phyloP scores from a whole-genome alignment of 2,888 invertebrate species.

The Luperina nickerlii region DNA sequence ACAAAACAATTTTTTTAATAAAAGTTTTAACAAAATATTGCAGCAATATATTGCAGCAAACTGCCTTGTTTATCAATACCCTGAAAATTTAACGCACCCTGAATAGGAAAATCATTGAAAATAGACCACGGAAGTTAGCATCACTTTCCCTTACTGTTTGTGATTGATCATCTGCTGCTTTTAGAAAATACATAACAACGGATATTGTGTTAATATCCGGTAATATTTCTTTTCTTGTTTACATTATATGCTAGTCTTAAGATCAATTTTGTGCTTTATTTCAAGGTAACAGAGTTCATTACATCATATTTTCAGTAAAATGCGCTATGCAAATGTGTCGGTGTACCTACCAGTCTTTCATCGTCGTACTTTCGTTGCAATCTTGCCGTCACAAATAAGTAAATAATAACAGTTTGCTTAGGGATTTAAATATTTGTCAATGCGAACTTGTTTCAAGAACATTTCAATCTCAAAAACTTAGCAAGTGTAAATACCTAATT shows the following conservation, averaged over 20 bases:
- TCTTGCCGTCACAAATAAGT: background rate
- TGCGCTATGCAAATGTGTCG: background rate
- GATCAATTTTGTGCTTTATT: conserved; percentile 8
- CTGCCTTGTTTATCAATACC: background rate
- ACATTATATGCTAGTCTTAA: background rate
- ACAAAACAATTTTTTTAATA: background rate
- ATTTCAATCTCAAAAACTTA: too few relatives aligned
- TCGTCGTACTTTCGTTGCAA: background rate
- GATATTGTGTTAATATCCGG: conserved; percentile 33
- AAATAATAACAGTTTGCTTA: background rate
- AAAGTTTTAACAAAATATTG: background rate
- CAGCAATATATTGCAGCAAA: background rate
- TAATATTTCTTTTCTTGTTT: conserved; percentile 12
- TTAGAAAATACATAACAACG: conserved; percentile 12
- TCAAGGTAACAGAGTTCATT: background rate
- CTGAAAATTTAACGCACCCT: background rate
- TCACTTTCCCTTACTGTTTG: conserved; percentile 10
- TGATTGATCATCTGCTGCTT: conserved; percentile 14
- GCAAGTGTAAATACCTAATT: too few relatives aligned
- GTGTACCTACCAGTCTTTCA: background rate
- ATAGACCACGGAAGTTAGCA: background rate
- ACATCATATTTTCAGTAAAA: background rate
- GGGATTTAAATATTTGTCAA: background rate
- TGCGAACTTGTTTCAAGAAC: background rate
- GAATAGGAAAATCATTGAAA: conserved; percentile 18